phyloP scores from a whole-genome alignment of 2,113 vertebrate species.

The Opisthocomus hoazin region DNA sequence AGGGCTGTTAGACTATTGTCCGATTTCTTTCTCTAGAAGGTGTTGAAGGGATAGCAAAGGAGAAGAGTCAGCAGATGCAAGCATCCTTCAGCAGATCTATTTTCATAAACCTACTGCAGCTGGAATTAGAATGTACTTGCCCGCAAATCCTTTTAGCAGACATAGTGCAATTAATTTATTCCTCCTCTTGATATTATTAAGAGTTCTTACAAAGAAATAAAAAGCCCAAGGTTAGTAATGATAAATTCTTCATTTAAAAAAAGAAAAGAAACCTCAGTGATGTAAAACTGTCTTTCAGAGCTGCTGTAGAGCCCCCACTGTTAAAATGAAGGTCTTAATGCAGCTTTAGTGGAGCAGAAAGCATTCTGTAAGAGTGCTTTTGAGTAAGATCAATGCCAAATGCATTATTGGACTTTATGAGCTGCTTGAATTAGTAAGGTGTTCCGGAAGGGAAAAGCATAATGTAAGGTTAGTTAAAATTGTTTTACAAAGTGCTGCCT shows the following conservation, averaged over 20 bases:
- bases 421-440: background rate
- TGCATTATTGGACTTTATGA: constrained; percentile 35
- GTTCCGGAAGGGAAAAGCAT: background rate
- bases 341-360: background rate
- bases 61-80: background rate
- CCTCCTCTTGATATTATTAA: background rate
- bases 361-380: background rate
- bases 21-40: background rate
- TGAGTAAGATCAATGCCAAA: constrained; percentile 28
- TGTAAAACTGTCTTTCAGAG: background rate
- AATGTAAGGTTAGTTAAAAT: background rate
- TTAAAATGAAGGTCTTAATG: constrained; percentile 15
- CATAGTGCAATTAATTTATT: background rate
- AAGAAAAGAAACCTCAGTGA: background rate
- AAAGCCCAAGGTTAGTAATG: background rate
- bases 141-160: background rate
- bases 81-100: background rate
- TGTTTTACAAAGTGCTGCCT: background rate
- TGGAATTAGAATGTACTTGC: background rate
- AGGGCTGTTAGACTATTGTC: background rate
- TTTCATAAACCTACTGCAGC: background rate
- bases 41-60: background rate
- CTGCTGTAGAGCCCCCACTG: background rate
- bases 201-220: background rate
- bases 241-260: background rate